Base-by-base conservation (phyloP, 2,113 vertebrate species). In the Gavia stellata region DNA sequence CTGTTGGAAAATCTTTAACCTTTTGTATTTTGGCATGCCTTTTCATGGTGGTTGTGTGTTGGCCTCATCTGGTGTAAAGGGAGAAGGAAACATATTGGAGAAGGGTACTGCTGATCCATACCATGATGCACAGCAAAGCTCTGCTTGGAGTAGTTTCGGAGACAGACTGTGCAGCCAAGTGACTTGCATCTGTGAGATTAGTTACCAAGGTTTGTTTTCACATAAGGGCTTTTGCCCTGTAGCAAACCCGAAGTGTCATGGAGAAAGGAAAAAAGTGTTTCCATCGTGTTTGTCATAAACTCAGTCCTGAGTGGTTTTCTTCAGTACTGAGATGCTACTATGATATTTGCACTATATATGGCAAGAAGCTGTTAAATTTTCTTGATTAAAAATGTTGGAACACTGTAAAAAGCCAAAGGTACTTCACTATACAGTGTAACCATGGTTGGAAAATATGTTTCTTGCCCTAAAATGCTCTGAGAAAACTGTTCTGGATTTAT, bases 71-170 rank as follows among this genome's bases (percentile, higher is more conserved):
- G 44, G 20, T 53, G 6, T 66, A 44, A 55, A 79, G 63, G 44
- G 40, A 75, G 31, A 56, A 73, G 61, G 49, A 85, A 44, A 28
- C 1, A 0, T 5, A 20, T 0, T 0, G 7, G 38, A 66, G 58
- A 58, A 82, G 31, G 47, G 63, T 42, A 6, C 31, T 42, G 44
- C 73, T 65, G 65, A 61, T 72, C 78, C 40, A 4, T 56, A 49
- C 42, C 68, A 50, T 0, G 0, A n/a, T 23, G 38, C 23, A 29
- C 52, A 87, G 47, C 65, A 44, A 68, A 91, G 53, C 53, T 77
- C 62, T 78, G 50, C 88, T 55, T 34, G 49, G 18, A 63, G 63
- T 33, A 44, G 3, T 45, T 85, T 33, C 75, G 71, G 66, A 63
- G 68, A 17, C 55, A 44, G 8, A 17, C 8, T 24, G 6, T 36